Evolutionary conservation across 2,888 invertebrate species (phyloP).

Genomic region (Stenodema calcarata): DNA sequence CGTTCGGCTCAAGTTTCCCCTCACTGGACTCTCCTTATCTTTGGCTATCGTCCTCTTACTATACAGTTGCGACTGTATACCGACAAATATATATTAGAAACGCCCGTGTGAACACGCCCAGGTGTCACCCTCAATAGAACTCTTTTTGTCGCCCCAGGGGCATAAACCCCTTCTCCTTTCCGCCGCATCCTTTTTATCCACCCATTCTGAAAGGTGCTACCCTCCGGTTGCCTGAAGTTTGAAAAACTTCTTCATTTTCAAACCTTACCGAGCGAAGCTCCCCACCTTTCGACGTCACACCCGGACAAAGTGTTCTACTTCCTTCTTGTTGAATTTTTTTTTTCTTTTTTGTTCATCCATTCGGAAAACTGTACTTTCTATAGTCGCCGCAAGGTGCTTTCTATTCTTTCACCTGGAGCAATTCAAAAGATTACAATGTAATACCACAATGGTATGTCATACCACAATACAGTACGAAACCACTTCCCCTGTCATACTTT

Average conservation of each 20-base stretch:
- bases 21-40: too few species aligned
- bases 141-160: background rate
- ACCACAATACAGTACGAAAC: too few species aligned
- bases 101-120: slow-evolving; percentile 1
- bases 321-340: too few species aligned
- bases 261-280: background rate
- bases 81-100: background rate
- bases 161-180: background rate
- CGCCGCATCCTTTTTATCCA: background rate
- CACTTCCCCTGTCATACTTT: too few species aligned
- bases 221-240: background rate
- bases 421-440: too few species aligned
- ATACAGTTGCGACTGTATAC: background rate
- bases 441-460: too few species aligned
- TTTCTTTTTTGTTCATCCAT: too few species aligned
- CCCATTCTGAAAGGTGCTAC: background rate
- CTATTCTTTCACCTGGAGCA: too few species aligned
- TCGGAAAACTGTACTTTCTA: too few species aligned
- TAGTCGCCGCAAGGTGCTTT: too few species aligned
- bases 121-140: background rate
- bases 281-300: background rate
- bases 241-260: background rate
- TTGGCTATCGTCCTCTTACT: background rate
- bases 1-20: too few species aligned
- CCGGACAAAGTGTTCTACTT: background rate